Conservation (phyloP, 2,113 vertebrate species). For the Forbesichthys papilliferus region DNA sequence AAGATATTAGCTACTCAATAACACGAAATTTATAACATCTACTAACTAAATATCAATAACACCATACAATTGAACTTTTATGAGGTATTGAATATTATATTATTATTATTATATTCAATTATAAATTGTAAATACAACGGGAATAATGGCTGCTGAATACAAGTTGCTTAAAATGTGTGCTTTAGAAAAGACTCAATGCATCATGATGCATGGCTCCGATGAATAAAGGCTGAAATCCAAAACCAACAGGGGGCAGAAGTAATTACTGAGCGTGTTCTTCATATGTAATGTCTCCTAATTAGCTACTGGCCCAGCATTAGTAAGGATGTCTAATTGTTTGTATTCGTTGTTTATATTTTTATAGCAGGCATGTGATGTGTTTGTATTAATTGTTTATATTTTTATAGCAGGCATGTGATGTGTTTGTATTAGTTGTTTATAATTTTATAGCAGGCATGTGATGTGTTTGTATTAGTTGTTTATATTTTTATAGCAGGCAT, state of each 20-base stretch:
- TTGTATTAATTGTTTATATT: conserved; percentile 30
- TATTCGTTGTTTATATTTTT: conserved; percentile 29
- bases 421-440: too few species aligned
- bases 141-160: not conserved
- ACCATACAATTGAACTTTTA: too few species aligned
- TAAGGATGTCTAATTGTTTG: conserved; percentile 72
- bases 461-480: too few species aligned
- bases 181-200: conserved; percentile 34
- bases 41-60: too few species aligned
- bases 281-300: conserved; percentile 82
- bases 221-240: conserved; percentile 56
- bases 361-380: not conserved
- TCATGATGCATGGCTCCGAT: conserved; percentile 45
- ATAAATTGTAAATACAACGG: not conserved
- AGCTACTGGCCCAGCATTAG: conserved; percentile 74
- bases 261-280: conserved; percentile 73
- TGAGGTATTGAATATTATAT: too few species aligned
- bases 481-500: too few species aligned
- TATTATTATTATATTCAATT: too few species aligned
- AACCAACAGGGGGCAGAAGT: conserved; percentile 59
- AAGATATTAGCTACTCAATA: too few species aligned
- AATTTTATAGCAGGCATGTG: too few species aligned
- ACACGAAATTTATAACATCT: too few species aligned
- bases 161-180: not conserved
- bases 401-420: conserved; percentile 13